Percentiles rank a stretch among this genome's conserved stretches.
Evolutionary conservation across 2,113 vertebrate species (phyloP).

Genomic region (Vimba vimba): DNA sequence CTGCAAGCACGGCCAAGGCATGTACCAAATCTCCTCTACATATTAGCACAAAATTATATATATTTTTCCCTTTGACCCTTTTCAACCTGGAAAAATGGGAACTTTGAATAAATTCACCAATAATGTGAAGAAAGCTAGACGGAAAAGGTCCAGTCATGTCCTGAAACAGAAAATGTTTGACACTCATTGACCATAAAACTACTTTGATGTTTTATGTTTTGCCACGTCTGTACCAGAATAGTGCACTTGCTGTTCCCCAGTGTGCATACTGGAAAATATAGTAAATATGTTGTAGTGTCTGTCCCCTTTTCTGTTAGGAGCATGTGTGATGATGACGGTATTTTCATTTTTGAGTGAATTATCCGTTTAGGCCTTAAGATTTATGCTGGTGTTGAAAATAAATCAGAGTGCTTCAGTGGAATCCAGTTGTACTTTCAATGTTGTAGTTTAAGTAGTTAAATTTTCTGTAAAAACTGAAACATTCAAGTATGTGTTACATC

Average conservation of each 20-base stretch:
- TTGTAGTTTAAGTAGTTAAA: not conserved
- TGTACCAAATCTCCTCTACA: conserved; percentile 47
- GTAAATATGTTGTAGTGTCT: not conserved
- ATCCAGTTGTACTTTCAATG: not conserved
- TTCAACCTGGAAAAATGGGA: conserved; percentile 47
- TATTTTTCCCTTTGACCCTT: conserved; percentile 47
- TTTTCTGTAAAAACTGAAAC: not conserved
- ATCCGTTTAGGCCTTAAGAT: not conserved
- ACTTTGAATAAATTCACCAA: conserved; percentile 53
- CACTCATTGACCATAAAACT: conserved; percentile 9
- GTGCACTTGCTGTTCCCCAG: not conserved
- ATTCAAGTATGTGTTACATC: not conserved
- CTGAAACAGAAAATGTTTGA: not conserved
- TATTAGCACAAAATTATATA: conserved; percentile 50
- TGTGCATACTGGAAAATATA: not conserved
- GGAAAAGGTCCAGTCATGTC: conserved; percentile 43
- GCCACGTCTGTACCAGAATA: not conserved
- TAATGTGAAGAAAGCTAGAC: conserved; percentile 39
- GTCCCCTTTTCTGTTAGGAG: not conserved
- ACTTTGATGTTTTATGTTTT: not conserved
- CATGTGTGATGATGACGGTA: not conserved
- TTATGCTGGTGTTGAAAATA: not conserved
- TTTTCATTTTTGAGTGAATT: not conserved
- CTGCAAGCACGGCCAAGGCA: conserved; percentile 55
- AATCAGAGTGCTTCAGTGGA: not conserved